Evolutionary conservation across 1,140 invertebrate species (phyloP).

Genomic region (Caenorhabditis brenneri): DNA sequence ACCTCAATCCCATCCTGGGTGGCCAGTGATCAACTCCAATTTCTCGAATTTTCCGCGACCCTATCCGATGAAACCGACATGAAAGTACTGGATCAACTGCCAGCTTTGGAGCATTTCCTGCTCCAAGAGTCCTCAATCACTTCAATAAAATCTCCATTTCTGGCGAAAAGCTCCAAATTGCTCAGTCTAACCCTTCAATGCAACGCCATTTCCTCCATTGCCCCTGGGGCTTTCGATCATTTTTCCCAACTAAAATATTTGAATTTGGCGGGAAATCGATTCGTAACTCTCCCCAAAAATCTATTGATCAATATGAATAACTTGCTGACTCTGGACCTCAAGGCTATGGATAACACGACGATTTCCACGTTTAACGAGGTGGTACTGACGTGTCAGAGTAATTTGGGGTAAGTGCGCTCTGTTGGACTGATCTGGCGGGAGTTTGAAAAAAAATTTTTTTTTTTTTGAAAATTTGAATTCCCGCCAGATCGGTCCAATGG

Average conservation of each 20-base stretch:
- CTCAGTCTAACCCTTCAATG: neutral
- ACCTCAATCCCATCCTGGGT: neutral
- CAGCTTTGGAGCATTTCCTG: neutral
- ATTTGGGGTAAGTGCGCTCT: too few relatives aligned
- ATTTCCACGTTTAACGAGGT: neutral
- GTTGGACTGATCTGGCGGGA: too few relatives aligned
- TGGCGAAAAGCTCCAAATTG: neutral
- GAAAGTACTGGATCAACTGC: neutral
- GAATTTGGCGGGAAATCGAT: conserved; percentile 9
- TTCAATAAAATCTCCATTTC: neutral
- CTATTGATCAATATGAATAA: neutral
- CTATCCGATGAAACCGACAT: neutral
- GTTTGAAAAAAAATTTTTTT: too few relatives aligned
- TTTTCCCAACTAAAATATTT: neutral
- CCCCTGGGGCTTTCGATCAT: conserved; percentile 4
- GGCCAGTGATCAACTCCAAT: neutral
- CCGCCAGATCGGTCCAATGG: too few relatives aligned
- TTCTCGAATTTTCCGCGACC: neutral
- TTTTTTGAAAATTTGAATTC: too few relatives aligned
- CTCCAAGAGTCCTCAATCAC: neutral
- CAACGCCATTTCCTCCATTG: neutral
- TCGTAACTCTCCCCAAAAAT: neutral
- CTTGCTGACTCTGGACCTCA: neutral
- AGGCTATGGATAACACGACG: neutral
- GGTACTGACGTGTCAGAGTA: neutral